Conservation (phyloP, 2,113 vertebrate species). For the Hydrochoerus hydrochaeris region DNA sequence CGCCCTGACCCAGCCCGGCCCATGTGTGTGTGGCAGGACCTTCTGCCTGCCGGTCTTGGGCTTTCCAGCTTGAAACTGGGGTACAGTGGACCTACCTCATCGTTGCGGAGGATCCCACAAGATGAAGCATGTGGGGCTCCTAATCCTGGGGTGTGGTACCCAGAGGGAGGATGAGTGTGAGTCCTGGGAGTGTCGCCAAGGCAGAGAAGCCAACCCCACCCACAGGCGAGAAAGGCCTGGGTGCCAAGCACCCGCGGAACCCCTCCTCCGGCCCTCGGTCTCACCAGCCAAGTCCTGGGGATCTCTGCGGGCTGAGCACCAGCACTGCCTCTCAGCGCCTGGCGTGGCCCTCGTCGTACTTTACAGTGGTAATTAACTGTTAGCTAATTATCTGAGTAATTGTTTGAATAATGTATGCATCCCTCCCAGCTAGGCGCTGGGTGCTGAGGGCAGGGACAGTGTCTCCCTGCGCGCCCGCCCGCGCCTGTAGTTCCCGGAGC, state of each 20-base stretch:
- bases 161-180: not conserved
- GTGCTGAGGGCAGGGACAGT: not conserved
- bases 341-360: not conserved
- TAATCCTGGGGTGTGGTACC: not conserved
- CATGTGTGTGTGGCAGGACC: not conserved
- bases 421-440: not conserved
- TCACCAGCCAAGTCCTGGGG: not conserved
- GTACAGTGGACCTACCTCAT: not conserved
- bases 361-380: not conserved
- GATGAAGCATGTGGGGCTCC: not conserved
- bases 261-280: not conserved
- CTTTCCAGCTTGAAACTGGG: not conserved
- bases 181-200: not conserved
- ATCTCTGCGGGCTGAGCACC: not conserved
- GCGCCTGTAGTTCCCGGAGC: not conserved
- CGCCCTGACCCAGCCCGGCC: not conserved
- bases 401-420: constrained; percentile 6
- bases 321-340: not conserved
- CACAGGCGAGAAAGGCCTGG: not conserved
- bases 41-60: not conserved
- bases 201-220: not conserved
- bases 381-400: constrained; percentile 47
- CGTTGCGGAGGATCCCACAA: not conserved
- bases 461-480: no score
- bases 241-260: not conserved